These are phyloP conservation scores for Holcopasites calliopsidis DNA, from an alignment of 1,140 invertebrate genomes.

Conservation along the genomic window DNA sequence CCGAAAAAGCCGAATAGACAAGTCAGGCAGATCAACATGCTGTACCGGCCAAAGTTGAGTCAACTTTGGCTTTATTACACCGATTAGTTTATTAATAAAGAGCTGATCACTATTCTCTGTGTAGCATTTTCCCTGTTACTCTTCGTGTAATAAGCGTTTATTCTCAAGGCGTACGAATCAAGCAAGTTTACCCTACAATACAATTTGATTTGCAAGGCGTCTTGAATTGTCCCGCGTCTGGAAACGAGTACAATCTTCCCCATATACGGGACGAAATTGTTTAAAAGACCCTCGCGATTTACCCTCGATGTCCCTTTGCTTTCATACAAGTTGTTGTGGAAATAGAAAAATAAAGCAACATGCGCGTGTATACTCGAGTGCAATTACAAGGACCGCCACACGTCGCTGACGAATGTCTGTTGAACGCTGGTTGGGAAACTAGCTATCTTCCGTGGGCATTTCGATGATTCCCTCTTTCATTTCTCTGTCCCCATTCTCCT, in stretches of 20 bases:
- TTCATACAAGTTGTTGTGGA: neutral
- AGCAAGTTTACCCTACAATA: too few species aligned
- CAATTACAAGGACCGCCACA: neutral
- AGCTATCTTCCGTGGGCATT: neutral
- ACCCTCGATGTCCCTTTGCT: neutral
- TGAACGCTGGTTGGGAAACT: slow-evolving; percentile 2
- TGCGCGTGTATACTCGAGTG: neutral
- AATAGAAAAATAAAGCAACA: slow-evolving; percentile 33
- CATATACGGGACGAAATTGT: neutral
- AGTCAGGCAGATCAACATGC: too few species aligned
- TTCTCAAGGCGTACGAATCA: too few species aligned
- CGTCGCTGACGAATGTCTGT: slow-evolving; percentile 3
- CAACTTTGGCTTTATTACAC: too few species aligned
- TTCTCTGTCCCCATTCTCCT: neutral
- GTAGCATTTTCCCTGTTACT: too few species aligned
- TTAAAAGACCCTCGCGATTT: too few species aligned
- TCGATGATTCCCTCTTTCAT: neutral
- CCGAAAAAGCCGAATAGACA: too few species aligned
- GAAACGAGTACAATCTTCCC: neutral
- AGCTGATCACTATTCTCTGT: too few species aligned
- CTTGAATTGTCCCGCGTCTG: neutral
- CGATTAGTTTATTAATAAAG: too few species aligned
- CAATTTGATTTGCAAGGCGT: too few species aligned
- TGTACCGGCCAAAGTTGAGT: too few species aligned
- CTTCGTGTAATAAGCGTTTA: too few species aligned